phyloP scores from a whole-genome alignment of 2,888 invertebrate species.

The Pristionchus exspectatus region DNA sequence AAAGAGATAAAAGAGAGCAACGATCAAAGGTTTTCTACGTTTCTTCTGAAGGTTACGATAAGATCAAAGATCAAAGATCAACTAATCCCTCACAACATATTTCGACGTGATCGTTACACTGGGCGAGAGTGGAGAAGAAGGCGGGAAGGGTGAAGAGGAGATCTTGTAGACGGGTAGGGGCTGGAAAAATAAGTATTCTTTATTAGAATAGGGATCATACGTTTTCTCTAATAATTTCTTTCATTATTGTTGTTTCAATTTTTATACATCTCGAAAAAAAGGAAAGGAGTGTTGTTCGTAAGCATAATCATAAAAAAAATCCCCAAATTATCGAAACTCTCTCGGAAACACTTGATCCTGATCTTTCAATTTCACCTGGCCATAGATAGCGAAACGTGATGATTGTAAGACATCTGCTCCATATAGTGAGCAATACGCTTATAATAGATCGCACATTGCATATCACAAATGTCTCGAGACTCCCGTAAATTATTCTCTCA shows the following conservation, averaged over 20 bases:
- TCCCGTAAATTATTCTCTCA: too few relatives aligned
- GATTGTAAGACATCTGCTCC: neutral
- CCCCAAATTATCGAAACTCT: neutral
- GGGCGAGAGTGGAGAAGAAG: neutral
- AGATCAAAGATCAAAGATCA: neutral
- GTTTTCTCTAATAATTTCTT: too few relatives aligned
- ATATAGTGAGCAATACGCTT: neutral
- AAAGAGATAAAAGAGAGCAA: neutral
- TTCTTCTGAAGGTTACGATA: too few relatives aligned
- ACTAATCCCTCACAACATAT: neutral
- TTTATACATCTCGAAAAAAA: too few relatives aligned
- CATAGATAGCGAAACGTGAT: neutral
- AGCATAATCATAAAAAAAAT: too few relatives aligned
- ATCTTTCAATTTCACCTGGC: too few relatives aligned
- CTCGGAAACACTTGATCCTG: neutral
- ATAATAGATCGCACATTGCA: too few relatives aligned
- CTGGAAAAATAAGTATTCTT: neutral
- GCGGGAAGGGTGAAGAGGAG: slow-evolving; percentile 30
- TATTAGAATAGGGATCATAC: too few relatives aligned
- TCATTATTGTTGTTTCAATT: too few relatives aligned
- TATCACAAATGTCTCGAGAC: too few relatives aligned
- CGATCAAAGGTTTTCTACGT: neutral
- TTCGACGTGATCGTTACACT: slow-evolving; percentile 46
- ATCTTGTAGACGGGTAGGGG: slow-evolving; percentile 34
- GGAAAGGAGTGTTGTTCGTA: too few relatives aligned